These are phyloP conservation scores for Astyanax mexicanus DNA, from an alignment of 2,797 vertebrate genomes.

Conservation along the genomic window DNA sequence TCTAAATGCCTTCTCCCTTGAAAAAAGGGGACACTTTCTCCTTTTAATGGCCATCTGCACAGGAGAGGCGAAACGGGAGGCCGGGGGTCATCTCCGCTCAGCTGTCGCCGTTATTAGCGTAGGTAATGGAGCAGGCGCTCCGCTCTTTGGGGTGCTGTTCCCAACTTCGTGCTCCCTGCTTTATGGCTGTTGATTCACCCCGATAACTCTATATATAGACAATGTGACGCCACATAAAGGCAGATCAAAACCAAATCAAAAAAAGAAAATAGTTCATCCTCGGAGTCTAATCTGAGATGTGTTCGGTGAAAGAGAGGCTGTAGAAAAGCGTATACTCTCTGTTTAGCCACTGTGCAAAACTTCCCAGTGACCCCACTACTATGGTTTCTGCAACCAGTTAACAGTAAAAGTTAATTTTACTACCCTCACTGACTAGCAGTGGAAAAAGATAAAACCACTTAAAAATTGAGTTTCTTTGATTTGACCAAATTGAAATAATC, in stretches of 20 bases:
- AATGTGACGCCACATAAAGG: conserved; percentile 34
- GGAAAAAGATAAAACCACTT: too few relatives aligned
- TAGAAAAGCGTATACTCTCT: not conserved
- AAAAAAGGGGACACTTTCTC: conserved; percentile 96
- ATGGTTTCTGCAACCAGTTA: too few relatives aligned
- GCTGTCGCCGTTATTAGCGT: conserved; percentile 99
- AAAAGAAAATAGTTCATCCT: conserved; percentile 34
- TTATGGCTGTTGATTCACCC: conserved; percentile 88
- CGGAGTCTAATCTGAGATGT: conserved; percentile 22
- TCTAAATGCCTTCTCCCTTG: conserved; percentile 93
- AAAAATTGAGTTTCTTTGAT: too few relatives aligned
- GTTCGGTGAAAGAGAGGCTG: not conserved
- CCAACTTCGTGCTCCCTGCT: conserved; percentile 85
- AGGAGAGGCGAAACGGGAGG: conserved; percentile 96
- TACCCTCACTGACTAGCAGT: too few relatives aligned
- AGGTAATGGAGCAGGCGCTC: conserved; percentile 98
- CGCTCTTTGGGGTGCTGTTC: conserved; percentile 95
- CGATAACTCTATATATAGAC: conserved; percentile 95
- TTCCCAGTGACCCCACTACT: conserved; percentile 11
- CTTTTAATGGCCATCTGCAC: conserved; percentile 99
- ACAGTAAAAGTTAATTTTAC: too few relatives aligned
- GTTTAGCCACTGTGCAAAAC: conserved; percentile 9
- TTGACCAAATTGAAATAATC: too few relatives aligned
- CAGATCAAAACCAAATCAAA: conserved; percentile 39
- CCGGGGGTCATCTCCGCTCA: conserved; percentile 98